phyloP scores from a whole-genome alignment of 2,113 vertebrate species.

The Polyodon spathula region DNA sequence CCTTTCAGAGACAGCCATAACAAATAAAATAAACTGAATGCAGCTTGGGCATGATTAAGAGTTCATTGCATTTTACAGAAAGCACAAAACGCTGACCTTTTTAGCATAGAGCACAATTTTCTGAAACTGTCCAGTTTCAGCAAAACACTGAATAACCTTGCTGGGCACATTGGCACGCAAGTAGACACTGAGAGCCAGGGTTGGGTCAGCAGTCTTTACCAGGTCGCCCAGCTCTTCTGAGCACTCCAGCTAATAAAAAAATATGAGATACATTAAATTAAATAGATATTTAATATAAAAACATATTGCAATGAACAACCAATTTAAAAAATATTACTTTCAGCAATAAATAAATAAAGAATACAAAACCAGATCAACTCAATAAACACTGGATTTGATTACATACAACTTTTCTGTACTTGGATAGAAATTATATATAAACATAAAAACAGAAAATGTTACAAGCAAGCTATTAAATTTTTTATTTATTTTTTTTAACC shows the following conservation, averaged over 20 bases:
- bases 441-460: no score
- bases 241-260: conserved; percentile 68
- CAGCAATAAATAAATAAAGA: background rate
- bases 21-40: background rate
- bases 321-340: no score
- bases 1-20: background rate
- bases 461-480: no score
- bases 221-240: conserved; percentile 86
- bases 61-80: background rate
- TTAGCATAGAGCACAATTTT: conserved; percentile 88
- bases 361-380: no score
- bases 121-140: conserved; percentile 88
- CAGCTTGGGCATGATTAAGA: background rate
- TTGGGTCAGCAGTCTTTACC: conserved; percentile 75
- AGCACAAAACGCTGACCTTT: conserved; percentile 58
- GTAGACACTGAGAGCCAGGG: conserved; percentile 82
- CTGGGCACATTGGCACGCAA: conserved; percentile 81
- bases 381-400: no score
- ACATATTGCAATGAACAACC: no score
- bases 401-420: no score
- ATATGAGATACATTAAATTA: conserved; percentile 2
- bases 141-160: conserved; percentile 93
- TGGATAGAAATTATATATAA: no score
- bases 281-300: background rate
- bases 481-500: no score